Evolutionary conservation across 2,888 invertebrate genomes (phyloP), one percentile per base, ranked within the genome.

Genomic region (Stratiomys singularior): DNA sequence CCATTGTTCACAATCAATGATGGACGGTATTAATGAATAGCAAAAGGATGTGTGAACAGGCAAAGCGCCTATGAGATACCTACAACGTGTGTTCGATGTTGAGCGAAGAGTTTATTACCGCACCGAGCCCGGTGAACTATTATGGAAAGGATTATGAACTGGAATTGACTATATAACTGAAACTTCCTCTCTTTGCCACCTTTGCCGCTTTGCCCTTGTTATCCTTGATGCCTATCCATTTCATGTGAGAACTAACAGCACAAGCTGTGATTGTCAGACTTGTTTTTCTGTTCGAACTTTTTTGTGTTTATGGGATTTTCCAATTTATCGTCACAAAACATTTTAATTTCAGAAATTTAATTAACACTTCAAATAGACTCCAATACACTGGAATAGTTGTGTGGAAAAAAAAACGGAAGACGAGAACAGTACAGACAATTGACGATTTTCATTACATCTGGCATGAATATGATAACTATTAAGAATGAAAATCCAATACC

Each of bases 261-360:
- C 30, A 13, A 63, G 28, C 64, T 58, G 21, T 64, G 76, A 64
- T 76, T 76, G 63, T 30, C 76, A 46, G 63, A 76, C 64, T 76
- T 76, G 37, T 37, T 37, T 37, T 37, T 37, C 21, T 47, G 44
- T 76, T 47, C 37, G 1, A 60, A 21, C 18, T 30, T 15, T 81
- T 80, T 80, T 81, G 81, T 82, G 82, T 82, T 81, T 81, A 80
- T 79, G 79, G 74, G 80, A 84, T 85, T 86, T 86, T 86, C 83
- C 85, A 86, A 86, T 86, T 86, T 86, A 85, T 83, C 83, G 83
- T 84, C 84, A 86, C 86, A 86, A 86, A 86, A 85, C 86, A 85
- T 86, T 86, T 86, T 86, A 86, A 86, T 86, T 86, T 86, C 85
- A 85, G 84, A 86, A 84, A 85, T 86, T 86, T 85, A 86, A 86